These are phyloP conservation scores for Peribatodes rhomboidaria DNA, from an alignment of 2,888 invertebrate genomes.

Conservation along the genomic window DNA sequence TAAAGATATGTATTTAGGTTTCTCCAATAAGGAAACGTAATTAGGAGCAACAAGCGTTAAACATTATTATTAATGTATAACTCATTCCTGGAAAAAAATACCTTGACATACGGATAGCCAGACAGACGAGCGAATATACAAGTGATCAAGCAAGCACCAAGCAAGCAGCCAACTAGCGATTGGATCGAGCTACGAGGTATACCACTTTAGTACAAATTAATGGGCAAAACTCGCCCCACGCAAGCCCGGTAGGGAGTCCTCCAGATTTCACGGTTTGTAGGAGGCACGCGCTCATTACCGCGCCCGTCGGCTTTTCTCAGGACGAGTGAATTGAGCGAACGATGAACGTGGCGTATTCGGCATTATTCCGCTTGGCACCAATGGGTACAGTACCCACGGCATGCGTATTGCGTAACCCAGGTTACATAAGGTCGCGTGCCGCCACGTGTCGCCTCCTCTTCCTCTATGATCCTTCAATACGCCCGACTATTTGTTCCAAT, in stretches of 20 bases:
- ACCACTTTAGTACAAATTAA: conserved; percentile 18
- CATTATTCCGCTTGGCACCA: conserved; percentile 47
- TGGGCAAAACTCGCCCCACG: conserved; percentile 20
- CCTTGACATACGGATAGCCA: too few species aligned
- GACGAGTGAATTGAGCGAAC: conserved; percentile 30
- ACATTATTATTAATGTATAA: too few species aligned
- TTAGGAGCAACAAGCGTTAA: too few species aligned
- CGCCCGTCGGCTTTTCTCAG: conserved; percentile 62
- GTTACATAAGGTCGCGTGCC: conserved; percentile 55
- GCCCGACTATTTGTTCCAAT: conserved; percentile 78
- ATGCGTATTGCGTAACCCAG: conserved; percentile 28
- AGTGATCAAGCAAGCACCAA: background rate
- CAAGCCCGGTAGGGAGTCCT: conserved; percentile 54
- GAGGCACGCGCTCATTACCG: conserved; percentile 72
- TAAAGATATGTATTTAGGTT: too few species aligned
- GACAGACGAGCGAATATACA: too few species aligned
- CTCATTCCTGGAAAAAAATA: too few species aligned
- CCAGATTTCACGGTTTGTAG: conserved; percentile 61
- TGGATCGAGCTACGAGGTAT: background rate
- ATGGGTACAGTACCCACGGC: conserved; percentile 37
- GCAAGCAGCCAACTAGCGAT: background rate
- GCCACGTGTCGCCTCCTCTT: conserved; percentile 39
- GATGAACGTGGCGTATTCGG: conserved; percentile 48
- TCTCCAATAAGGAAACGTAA: too few species aligned
- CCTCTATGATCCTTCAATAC: conserved; percentile 48